Evolutionary conservation across 2,113 vertebrate species (phyloP).

Genomic region (Vimba vimba): DNA sequence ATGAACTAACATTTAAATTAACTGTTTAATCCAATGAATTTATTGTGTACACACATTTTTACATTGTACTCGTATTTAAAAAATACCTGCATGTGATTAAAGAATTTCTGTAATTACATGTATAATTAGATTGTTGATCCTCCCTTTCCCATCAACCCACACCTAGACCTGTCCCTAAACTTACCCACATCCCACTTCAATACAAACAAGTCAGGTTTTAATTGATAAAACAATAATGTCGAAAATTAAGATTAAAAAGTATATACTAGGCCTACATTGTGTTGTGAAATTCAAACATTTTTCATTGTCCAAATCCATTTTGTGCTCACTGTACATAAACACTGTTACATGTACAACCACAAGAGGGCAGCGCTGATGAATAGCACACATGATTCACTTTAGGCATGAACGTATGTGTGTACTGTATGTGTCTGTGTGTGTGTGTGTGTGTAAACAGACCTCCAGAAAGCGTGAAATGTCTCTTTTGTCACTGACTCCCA

Average conservation of each 20-base stretch:
- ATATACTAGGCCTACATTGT: not conserved
- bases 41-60: too few species aligned
- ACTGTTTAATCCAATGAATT: too few species aligned
- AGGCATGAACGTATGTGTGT: not conserved
- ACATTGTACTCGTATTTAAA: too few species aligned
- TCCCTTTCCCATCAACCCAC: too few species aligned
- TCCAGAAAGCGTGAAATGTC: conserved; percentile 98
- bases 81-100: too few species aligned
- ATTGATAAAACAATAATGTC: not conserved
- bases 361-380: conserved; percentile 8
- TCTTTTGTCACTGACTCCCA: conserved; percentile 98
- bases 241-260: not conserved
- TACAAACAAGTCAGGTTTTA: not conserved
- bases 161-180: too few species aligned
- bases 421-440: not conserved
- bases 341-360: not conserved
- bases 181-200: too few species aligned
- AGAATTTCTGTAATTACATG: too few species aligned
- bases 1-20: too few species aligned
- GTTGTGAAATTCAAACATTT: not conserved
- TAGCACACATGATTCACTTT: not conserved
- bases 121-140: too few species aligned
- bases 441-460: conserved; percentile 70
- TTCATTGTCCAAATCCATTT: not conserved
- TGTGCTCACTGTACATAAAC: too few species aligned